These are phyloP conservation scores for Euleptes europaea DNA, from an alignment of 2,113 vertebrate genomes.

Conservation along the genomic window DNA sequence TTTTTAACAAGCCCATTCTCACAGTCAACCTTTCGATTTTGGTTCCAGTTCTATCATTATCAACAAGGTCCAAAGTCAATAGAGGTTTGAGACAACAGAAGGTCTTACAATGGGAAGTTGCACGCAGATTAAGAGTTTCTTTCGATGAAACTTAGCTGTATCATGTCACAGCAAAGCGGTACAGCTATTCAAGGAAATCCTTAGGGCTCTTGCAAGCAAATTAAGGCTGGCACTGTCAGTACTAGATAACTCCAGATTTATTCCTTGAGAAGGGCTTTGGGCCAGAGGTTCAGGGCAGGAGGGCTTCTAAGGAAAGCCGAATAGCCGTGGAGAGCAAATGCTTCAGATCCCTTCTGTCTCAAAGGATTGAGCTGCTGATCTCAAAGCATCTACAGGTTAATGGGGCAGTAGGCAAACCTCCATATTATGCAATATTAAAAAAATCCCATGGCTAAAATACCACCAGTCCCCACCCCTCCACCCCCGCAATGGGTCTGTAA, in stretches of 20 bases:
- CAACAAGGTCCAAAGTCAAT: no score
- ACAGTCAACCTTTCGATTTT: no score
- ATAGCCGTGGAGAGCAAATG: neutral
- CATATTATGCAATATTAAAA: neutral
- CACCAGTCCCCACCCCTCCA: neutral
- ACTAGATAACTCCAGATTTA: neutral
- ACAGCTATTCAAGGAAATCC: neutral
- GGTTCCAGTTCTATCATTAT: no score
- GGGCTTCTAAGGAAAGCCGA: neutral
- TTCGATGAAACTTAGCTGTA: neutral
- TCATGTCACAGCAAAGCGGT: neutral
- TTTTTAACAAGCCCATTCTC: no score
- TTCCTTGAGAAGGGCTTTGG: slow-evolving; percentile 9
- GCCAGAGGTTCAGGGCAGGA: neutral
- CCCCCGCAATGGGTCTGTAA: no score
- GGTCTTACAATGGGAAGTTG: no score
- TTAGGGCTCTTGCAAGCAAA: neutral
- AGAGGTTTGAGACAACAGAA: no score
- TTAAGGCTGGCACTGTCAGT: neutral
- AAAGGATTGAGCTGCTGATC: slow-evolving; percentile 4
- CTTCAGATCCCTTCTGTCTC: neutral
- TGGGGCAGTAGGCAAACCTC: slow-evolving; percentile 41
- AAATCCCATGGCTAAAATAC: slow-evolving; percentile 36
- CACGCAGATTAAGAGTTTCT: no score
- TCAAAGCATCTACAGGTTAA: slow-evolving; percentile 36